Percentiles rank a stretch among this genome's conserved stretches.
These are phyloP conservation scores for Drosophila nr. fundita DNA, from an alignment of 2,888 invertebrate species.

Conservation along the genomic window DNA sequence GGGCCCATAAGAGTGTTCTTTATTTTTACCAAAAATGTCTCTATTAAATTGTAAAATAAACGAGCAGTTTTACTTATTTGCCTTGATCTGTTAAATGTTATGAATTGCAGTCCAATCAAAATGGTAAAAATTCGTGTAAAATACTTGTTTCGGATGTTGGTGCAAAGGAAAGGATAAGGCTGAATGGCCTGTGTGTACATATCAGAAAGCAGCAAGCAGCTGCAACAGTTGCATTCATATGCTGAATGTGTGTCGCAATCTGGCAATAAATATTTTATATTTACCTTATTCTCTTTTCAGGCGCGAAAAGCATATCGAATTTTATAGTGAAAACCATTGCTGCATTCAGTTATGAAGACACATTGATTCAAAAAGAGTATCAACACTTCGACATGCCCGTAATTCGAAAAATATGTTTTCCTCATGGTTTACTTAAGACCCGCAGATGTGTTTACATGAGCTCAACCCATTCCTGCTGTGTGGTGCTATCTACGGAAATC, in stretches of 20 bases:
- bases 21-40: conserved; percentile 74
- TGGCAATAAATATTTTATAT: conserved; percentile 75
- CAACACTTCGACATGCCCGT: conserved; percentile 6
- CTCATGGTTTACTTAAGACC: conserved; percentile 47
- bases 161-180: conserved; percentile 65
- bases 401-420: conserved; percentile 14
- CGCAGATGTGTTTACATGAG: conserved; percentile 29
- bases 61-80: conserved; percentile 22
- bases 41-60: conserved; percentile 65
- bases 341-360: no score
- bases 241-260: conserved; percentile 66
- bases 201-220: conserved; percentile 24
- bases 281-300: conserved; percentile 44
- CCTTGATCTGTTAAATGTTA: conserved; percentile 46
- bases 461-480: conserved; percentile 7
- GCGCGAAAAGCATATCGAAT: conserved; percentile 20
- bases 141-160: conserved; percentile 56
- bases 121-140: conserved; percentile 40
- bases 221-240: conserved; percentile 18
- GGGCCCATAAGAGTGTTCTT: conserved; percentile 49
- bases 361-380: conserved; percentile 15
- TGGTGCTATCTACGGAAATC: conserved; percentile 19
- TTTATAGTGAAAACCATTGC: neutral
- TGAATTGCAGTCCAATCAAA: conserved; percentile 49
- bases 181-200: conserved; percentile 53